phyloP scores from a whole-genome alignment of 1,140 invertebrate species.

The Trichonephila inaurata region DNA sequence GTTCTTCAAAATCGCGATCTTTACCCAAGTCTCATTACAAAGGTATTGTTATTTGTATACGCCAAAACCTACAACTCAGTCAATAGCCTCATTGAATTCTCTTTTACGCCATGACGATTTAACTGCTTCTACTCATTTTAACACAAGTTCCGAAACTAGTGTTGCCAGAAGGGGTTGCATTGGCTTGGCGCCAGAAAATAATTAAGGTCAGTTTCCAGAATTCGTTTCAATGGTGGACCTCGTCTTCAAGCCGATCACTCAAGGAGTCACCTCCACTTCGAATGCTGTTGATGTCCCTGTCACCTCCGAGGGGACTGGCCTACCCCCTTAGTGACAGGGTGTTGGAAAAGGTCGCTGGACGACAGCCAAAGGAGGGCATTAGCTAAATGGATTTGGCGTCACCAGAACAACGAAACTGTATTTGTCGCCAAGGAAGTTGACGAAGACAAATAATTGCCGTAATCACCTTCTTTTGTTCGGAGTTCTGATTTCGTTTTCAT shows the following conservation, averaged over 20 bases:
- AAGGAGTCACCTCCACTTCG: not conserved
- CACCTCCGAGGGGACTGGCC: not conserved
- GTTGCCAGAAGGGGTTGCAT: not conserved
- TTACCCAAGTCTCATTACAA: too few relatives aligned
- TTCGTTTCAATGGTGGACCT: not conserved
- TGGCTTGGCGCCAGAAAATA: slow-evolving; percentile 14
- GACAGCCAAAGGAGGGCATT: not conserved
- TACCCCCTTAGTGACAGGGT: not conserved
- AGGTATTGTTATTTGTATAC: too few relatives aligned
- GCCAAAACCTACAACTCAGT: too few relatives aligned
- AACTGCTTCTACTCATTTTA: not conserved
- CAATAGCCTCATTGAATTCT: not conserved
- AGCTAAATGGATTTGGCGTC: slow-evolving; percentile 37
- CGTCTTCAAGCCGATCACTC: not conserved
- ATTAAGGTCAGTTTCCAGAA: slow-evolving; percentile 1
- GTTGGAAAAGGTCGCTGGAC: not conserved
- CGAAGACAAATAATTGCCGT: slow-evolving; percentile 34
- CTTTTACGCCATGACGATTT: not conserved
- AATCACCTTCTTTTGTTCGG: not conserved
- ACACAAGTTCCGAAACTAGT: not conserved
- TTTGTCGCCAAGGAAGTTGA: slow-evolving; percentile 34
- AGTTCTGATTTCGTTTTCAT: slow-evolving; percentile 23
- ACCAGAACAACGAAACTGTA: slow-evolving; percentile 19
- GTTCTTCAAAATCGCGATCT: too few relatives aligned
- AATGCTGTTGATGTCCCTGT: not conserved